These are phyloP conservation scores for Syrphus vitripennis DNA, from an alignment of 2,888 invertebrate genomes.

Conservation along the genomic window DNA sequence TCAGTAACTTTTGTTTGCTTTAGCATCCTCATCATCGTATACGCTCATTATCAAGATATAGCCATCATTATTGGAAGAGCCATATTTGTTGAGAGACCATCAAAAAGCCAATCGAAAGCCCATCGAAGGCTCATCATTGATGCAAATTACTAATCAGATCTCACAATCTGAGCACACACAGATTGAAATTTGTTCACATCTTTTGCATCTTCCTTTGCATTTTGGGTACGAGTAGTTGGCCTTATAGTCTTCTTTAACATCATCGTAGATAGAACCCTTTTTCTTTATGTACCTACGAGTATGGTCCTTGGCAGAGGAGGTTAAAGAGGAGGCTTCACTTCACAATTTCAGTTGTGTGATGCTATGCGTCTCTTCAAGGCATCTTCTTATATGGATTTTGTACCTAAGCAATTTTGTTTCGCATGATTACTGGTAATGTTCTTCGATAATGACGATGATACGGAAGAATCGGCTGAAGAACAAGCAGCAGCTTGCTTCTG, in stretches of 20 bases:
- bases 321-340: neutral
- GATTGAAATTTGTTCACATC: constrained; percentile 28
- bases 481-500: constrained; percentile 38
- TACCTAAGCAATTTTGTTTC: constrained; percentile 47
- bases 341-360: neutral
- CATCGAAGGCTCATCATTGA: constrained; percentile 55
- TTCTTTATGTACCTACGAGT: constrained; percentile 36
- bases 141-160: constrained; percentile 68
- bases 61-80: constrained; percentile 13
- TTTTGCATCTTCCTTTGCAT: neutral
- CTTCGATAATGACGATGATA: neutral
- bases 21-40: constrained; percentile 23
- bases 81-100: constrained; percentile 4
- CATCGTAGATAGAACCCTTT: constrained; percentile 24
- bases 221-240: neutral
- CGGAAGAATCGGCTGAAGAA: neutral
- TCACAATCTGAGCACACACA: neutral
- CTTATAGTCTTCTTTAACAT: constrained; percentile 9
- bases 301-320: neutral
- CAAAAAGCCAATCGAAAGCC: constrained; percentile 31
- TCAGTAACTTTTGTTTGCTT: constrained; percentile 56
- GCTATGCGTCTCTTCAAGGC: constrained; percentile 1
- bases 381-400: constrained; percentile 2
- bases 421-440: constrained; percentile 61
- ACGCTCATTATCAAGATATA: constrained; percentile 34